These are phyloP conservation scores for Probaryconus sp. DNA, from an alignment of 1,140 invertebrate species.

Conservation along the genomic window DNA sequence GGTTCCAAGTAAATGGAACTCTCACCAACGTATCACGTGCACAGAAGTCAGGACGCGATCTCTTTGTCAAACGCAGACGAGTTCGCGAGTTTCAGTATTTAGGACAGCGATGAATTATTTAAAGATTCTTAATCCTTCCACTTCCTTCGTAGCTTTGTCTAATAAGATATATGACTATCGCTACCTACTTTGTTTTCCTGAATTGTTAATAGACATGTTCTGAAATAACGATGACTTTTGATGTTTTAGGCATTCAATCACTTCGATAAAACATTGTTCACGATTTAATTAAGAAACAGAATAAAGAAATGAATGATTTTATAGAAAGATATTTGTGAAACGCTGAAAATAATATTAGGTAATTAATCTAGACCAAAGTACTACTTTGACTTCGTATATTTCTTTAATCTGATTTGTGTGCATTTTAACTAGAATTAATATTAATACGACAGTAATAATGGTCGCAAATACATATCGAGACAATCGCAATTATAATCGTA, in stretches of 20 bases:
- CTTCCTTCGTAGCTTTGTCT: constrained; percentile 9
- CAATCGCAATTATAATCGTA: constrained; percentile 55
- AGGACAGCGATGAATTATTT: constrained; percentile 54
- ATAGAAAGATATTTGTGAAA: no score
- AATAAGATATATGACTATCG: constrained; percentile 1
- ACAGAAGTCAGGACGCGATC: constrained; percentile 48
- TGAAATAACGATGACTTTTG: no score
- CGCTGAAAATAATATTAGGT: no score
- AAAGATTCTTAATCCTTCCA: constrained; percentile 42
- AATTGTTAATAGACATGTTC: no score
- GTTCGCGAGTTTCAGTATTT: constrained; percentile 43
- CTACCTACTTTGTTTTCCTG: no score
- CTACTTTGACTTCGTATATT: constrained; percentile 57
- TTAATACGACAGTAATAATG: constrained; percentile 64
- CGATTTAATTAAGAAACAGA: no score
- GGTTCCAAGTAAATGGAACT: constrained; percentile 63
- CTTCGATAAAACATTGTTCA: no score
- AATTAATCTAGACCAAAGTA: not conserved
- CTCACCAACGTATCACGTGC: constrained; percentile 46
- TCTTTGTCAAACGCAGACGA: constrained; percentile 57
- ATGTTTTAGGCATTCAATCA: no score
- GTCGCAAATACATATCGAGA: constrained; percentile 46
- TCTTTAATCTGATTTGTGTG: constrained; percentile 66
- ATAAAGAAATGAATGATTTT: no score
- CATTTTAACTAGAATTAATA: constrained; percentile 71